These are phyloP conservation scores for Lycia hirtaria DNA, from an alignment of 2,888 invertebrate species.

Conservation along the genomic window DNA sequence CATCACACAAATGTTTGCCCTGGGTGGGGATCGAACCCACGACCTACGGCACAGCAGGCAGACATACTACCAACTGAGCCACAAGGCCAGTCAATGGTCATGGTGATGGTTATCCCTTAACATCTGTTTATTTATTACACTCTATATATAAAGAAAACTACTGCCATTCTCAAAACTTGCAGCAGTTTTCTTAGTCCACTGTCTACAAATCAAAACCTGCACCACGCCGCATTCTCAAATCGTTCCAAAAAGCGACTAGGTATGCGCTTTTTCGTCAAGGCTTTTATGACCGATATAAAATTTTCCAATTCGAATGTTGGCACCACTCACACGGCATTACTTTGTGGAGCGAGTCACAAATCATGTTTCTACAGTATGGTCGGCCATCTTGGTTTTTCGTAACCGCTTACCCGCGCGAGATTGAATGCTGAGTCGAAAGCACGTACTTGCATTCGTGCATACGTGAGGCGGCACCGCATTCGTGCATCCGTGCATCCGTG, in stretches of 20 bases:
- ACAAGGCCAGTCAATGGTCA: too few relatives aligned
- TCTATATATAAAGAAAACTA: too few relatives aligned
- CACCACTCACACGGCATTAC: constrained; percentile 58
- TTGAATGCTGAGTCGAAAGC: constrained; percentile 51
- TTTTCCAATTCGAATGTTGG: constrained; percentile 65
- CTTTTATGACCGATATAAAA: constrained; percentile 54
- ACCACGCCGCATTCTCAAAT: neutral
- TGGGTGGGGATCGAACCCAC: too few relatives aligned
- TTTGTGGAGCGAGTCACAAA: constrained; percentile 64
- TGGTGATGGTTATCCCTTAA: too few relatives aligned
- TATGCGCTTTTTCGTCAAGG: constrained; percentile 29
- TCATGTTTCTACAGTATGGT: constrained; percentile 61
- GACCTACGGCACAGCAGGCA: too few relatives aligned
- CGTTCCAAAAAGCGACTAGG: constrained; percentile 12
- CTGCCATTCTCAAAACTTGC: too few relatives aligned
- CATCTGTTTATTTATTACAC: too few relatives aligned
- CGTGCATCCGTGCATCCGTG: constrained; percentile 32
- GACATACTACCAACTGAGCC: too few relatives aligned
- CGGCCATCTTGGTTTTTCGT: constrained; percentile 65
- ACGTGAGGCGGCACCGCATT: constrained; percentile 26
- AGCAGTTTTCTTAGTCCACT: too few relatives aligned
- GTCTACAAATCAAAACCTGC: too few relatives aligned
- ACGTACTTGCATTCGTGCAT: constrained; percentile 30
- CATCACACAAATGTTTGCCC: too few relatives aligned
- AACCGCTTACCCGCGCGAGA: constrained; percentile 57